Base-by-base conservation (phyloP, 2,888 invertebrate species). In the Lasioglossum marginatum region DNA sequence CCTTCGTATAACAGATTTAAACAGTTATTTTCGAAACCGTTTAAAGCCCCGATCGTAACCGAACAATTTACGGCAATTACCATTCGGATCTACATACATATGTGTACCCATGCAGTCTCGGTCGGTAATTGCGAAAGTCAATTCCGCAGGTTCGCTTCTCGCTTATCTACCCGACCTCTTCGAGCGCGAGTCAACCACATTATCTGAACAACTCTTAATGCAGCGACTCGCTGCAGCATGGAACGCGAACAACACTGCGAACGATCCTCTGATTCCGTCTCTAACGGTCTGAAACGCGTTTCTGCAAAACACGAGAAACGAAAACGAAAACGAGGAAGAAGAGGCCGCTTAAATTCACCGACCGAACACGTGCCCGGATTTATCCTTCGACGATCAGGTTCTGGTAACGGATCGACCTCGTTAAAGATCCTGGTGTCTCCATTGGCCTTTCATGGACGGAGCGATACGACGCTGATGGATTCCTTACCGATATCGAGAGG, bases 111-210 rank as follows among this genome's bases (percentile, higher is more conserved):
- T 40, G n/a, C 52, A 77, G 71, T 74, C 77, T 85, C 79, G 37
- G 77, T 79, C 86, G 81, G 85, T 88, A 87, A 88, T 88, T 88
- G 83, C 78, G 81, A 82, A 83, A 88, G 82, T 82, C 86, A 88
- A 87, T 86, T 87, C 79, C 43, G 80, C 88, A 78, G 83, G 81
- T 83, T 88, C 83, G n/a, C 74, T 86, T 80, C 79, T 80, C 83
- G 75, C 87, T 85, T 88, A 88, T 88, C 88, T 83, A 71, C 66
- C 68, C 88, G 83, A 86, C 86, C 83, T 85, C 79, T 80, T 52
- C 80, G 70, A 72, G 77, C 82, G 60, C 76, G 82, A 83, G 83
- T 83, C 81, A 83, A 86, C 79, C 77, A 63, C 78, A 88, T 88
- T 88, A 88, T 88, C 86, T 79, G 52, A 52, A 52, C 52, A 52